These are phyloP conservation scores for Tarsius wallacei DNA, from an alignment of 2,797 vertebrate genomes.

Conservation along the genomic window DNA sequence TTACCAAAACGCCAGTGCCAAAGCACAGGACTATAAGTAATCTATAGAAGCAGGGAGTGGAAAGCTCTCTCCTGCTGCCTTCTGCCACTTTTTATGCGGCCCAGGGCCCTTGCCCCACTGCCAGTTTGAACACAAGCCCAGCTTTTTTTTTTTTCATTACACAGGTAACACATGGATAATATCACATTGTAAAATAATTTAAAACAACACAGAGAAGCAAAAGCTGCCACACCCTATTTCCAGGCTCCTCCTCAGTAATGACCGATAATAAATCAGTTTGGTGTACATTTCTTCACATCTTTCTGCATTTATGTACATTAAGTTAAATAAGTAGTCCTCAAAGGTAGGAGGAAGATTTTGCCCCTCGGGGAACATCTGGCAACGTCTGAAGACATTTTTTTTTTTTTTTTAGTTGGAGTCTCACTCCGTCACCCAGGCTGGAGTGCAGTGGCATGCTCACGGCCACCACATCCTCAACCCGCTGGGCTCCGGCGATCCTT, in stretches of 20 bases:
- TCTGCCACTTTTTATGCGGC: neutral
- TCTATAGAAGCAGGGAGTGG: neutral
- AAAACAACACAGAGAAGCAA: constrained; percentile 18
- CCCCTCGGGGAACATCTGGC: neutral
- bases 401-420: no score
- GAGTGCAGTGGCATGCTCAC: no score
- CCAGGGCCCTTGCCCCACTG: neutral
- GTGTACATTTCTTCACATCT: neutral
- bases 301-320: neutral
- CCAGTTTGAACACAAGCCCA: neutral
- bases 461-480: no score
- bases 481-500: no score
- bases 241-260: neutral
- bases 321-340: constrained; percentile 10
- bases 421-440: no score
- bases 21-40: neutral
- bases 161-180: neutral
- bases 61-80: neutral
- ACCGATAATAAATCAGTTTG: neutral
- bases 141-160: neutral
- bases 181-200: constrained; percentile 18
- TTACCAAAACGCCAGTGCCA: neutral
- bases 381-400: neutral
- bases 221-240: neutral
- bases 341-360: neutral